These are phyloP conservation scores for Coecobrya sp. DNA, from an alignment of 2,888 invertebrate genomes.

Conservation along the genomic window DNA sequence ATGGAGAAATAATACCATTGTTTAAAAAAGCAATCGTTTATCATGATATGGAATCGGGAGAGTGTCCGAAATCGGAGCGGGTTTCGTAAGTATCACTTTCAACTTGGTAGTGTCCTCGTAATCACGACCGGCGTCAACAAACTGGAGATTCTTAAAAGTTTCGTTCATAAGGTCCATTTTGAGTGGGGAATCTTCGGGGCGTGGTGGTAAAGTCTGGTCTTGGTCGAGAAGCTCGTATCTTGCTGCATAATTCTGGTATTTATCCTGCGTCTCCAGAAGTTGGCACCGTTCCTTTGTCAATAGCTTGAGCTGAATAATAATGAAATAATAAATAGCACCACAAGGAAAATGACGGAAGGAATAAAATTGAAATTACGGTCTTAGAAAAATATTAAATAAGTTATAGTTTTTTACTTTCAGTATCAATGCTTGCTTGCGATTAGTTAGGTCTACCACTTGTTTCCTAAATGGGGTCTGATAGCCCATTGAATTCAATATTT, in stretches of 20 bases:
- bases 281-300: slow-evolving; percentile 14
- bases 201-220: slow-evolving; percentile 64
- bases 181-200: slow-evolving; percentile 16
- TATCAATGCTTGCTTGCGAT: slow-evolving; percentile 12
- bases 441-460: slow-evolving; percentile 33
- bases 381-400: neutral
- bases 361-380: too few species aligned
- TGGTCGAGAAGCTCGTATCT: slow-evolving; percentile 67
- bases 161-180: slow-evolving; percentile 51
- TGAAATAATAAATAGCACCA: too few species aligned
- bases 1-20: too few species aligned
- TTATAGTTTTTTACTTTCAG: too few species aligned
- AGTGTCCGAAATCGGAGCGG: neutral
- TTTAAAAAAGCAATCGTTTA: slow-evolving; percentile 45
- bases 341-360: too few species aligned
- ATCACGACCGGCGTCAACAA: neutral
- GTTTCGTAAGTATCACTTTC: neutral
- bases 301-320: slow-evolving; percentile 48
- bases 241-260: slow-evolving; percentile 29
- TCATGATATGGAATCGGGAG: slow-evolving; percentile 48
- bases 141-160: slow-evolving; percentile 45
- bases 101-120: neutral
- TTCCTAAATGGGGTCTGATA: slow-evolving; percentile 40
- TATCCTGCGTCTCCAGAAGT: slow-evolving; percentile 51
- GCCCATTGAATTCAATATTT: slow-evolving; percentile 65